phyloP scores from a whole-genome alignment of 2,888 invertebrate genomes.

The Pterobdella sp. region DNA sequence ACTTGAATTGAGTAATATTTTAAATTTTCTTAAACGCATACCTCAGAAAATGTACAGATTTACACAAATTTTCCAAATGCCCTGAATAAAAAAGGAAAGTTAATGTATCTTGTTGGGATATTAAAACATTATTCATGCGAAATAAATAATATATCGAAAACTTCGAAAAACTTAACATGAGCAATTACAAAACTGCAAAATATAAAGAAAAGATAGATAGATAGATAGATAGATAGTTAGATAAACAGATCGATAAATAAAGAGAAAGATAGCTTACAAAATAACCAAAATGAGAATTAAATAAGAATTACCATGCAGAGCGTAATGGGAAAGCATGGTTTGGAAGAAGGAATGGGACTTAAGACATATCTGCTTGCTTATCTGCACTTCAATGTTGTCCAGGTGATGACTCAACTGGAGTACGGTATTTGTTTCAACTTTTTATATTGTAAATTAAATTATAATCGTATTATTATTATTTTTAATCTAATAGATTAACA shows the following conservation, averaged over 20 bases:
- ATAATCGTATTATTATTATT: too few species aligned
- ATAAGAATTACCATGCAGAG: slow-evolving; percentile 77
- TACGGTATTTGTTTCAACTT: background rate
- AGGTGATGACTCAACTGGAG: slow-evolving; percentile 75
- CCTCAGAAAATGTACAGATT: slow-evolving; percentile 20
- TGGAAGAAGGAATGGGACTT: slow-evolving; percentile 95
- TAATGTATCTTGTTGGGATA: too few species aligned
- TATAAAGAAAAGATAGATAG: background rate
- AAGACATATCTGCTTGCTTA: slow-evolving; percentile 81
- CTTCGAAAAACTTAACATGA: too few species aligned
- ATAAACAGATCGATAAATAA: background rate
- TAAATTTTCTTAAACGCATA: too few species aligned
- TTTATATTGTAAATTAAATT: too few species aligned
- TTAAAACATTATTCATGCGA: too few species aligned
- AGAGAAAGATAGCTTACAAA: too few species aligned
- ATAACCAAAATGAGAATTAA: too few species aligned
- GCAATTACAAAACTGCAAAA: too few species aligned
- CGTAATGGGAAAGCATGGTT: slow-evolving; percentile 95
- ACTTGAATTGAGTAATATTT: too few species aligned
- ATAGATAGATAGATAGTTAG: background rate
- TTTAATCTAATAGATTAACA: too few species aligned
- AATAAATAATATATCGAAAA: too few species aligned
- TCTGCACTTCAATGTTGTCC: slow-evolving; percentile 86
- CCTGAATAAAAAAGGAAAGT: background rate
- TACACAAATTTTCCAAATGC: slow-evolving; percentile 18